A percentile compares a stretch with the other conserved stretches of the same genome.
Evolutionary conservation across 2,888 invertebrate species (phyloP).

Genomic region (Brachypalpus laphriformis): DNA sequence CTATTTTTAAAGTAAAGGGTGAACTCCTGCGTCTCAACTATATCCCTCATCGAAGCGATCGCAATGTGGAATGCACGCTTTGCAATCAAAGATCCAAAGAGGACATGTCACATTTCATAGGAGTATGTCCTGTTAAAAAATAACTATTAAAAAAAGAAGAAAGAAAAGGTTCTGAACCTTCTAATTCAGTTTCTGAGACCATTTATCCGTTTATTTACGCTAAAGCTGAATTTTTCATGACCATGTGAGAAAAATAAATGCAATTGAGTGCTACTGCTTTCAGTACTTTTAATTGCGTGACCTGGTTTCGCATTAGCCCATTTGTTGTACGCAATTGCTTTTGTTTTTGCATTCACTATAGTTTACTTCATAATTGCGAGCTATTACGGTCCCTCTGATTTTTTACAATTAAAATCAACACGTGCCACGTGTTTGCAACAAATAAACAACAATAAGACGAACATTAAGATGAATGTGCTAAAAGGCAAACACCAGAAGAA

Average conservation of each 20-base stretch:
- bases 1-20: no score
- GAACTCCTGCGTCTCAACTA: no score
- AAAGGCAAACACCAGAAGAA: background rate
- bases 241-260: background rate
- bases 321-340: background rate
- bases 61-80: no score
- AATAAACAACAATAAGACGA: conserved; percentile 22
- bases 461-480: background rate
- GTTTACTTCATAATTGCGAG: background rate
- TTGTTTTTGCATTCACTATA: background rate
- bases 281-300: background rate
- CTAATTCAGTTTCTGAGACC: no score
- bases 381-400: background rate
- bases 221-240: background rate
- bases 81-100: no score
- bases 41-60: no score
- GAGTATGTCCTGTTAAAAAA: no score
- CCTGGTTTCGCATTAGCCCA: background rate
- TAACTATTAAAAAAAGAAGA: no score
- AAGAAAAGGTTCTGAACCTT: no score
- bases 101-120: no score
- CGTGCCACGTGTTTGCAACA: background rate
- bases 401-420: background rate
- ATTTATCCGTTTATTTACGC: no score
- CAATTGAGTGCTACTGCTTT: background rate